A percentile compares a stretch with the other conserved stretches of the same genome.
Conservation (phyloP, 2,797 vertebrate genomes). For the Cirrhinus mrigala region DNA sequence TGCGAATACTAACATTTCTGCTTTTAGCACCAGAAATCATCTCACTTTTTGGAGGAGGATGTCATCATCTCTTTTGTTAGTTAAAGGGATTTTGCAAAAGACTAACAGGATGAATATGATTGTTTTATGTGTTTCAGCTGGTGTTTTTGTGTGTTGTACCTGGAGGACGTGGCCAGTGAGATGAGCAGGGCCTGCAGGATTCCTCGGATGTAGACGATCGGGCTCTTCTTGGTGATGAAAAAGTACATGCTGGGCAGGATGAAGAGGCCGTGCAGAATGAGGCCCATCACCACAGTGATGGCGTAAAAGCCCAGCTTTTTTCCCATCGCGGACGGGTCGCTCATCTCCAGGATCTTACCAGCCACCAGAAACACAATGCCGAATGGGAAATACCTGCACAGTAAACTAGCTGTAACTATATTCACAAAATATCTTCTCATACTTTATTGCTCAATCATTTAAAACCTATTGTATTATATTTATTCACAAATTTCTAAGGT, state of each 20-base stretch:
- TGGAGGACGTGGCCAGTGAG: slow-evolving; percentile 94
- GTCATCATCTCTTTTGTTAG: not conserved
- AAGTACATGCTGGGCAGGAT: slow-evolving; percentile 96
- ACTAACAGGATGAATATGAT: not conserved
- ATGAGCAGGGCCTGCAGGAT: slow-evolving; percentile 95
- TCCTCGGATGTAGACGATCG: slow-evolving; percentile 94
- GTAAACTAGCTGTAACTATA: not conserved
- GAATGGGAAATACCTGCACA: slow-evolving; percentile 92
- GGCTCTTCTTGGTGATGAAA: slow-evolving; percentile 96
- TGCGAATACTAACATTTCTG: not conserved
- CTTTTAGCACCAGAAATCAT: not conserved
- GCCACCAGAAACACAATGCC: slow-evolving; percentile 98
- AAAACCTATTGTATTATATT: no score
- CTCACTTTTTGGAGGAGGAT: not conserved
- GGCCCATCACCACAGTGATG: slow-evolving; percentile 91
- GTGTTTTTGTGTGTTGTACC: slow-evolving; percentile 73
- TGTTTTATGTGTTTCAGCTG: not conserved
- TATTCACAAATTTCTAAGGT: not conserved
- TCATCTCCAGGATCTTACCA: slow-evolving; percentile 98
- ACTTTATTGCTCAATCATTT: not conserved
- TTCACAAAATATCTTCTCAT: not conserved
- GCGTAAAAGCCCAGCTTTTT: slow-evolving; percentile 96
- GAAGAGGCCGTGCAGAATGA: slow-evolving; percentile 91
- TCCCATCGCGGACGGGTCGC: slow-evolving; percentile 91
- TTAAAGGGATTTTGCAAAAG: not conserved